Conservation (phyloP, 2,113 vertebrate species). For the Neomonachus schauinslandi region DNA sequence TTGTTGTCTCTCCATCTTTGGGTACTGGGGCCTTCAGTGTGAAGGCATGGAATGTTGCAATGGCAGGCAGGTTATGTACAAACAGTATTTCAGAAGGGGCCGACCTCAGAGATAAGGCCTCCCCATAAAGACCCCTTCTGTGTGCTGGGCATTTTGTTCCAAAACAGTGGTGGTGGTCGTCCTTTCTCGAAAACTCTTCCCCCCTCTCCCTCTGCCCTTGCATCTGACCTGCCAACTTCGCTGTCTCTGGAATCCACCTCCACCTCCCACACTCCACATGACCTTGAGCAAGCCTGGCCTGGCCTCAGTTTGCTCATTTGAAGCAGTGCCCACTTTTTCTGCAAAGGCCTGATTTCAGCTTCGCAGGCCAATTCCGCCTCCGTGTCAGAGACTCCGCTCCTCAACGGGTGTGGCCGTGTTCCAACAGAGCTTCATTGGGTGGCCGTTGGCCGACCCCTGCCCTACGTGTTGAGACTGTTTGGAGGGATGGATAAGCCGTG, state of each 20-base stretch:
- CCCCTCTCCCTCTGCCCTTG: neutral
- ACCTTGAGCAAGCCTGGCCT: neutral
- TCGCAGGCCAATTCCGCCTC: neutral
- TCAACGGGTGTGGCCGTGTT: neutral
- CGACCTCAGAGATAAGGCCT: neutral
- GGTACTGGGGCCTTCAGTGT: neutral
- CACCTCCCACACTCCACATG: neutral
- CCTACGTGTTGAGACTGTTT: neutral
- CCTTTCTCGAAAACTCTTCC: neutral
- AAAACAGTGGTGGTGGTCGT: neutral
- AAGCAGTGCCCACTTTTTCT: neutral
- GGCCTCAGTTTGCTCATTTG: neutral
- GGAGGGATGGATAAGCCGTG: neutral
- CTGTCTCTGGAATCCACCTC: neutral
- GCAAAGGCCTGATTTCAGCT: neutral
- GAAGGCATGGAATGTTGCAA: neutral
- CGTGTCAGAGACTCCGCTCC: neutral
- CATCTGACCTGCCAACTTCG: neutral
- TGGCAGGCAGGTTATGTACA: neutral
- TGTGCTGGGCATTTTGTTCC: neutral
- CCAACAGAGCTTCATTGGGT: neutral
- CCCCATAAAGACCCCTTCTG: neutral
- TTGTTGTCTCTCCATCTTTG: neutral
- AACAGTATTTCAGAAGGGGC: neutral
- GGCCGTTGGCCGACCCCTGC: neutral